A percentile compares a stretch with the other conserved stretches of the same genome.
Conservation (phyloP, 2,113 vertebrate species). For the Callopanchax toddi region DNA sequence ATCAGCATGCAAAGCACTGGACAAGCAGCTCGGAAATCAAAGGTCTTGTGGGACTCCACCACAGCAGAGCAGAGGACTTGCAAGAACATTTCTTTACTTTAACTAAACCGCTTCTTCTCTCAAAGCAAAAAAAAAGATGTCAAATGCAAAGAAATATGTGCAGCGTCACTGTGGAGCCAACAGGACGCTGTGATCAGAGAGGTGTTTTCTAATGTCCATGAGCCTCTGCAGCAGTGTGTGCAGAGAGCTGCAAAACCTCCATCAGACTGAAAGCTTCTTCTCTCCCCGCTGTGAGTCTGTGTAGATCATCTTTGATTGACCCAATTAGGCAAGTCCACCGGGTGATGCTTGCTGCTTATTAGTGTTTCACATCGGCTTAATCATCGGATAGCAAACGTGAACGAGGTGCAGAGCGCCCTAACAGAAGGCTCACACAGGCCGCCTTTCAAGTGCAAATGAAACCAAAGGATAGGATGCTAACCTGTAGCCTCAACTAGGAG, state of each 20-base stretch:
- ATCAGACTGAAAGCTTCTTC: conserved; percentile 41
- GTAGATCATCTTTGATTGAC: conserved; percentile 74
- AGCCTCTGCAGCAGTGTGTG: conserved; percentile 37
- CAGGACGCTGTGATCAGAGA: conserved; percentile 65
- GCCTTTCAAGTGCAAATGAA: conserved; percentile 71
- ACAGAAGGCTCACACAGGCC: conserved; percentile 43
- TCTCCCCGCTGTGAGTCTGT: conserved; percentile 49
- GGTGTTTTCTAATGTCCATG: conserved; percentile 50
- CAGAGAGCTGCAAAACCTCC: conserved; percentile 38
- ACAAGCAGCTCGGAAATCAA: conserved; percentile 48
- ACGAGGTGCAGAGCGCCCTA: conserved; percentile 64
- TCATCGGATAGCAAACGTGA: conserved; percentile 64
- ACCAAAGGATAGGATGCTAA: conserved; percentile 51
- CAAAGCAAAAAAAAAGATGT: conserved; percentile 40
- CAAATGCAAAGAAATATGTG: conserved; percentile 55
- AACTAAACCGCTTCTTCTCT: conserved; percentile 57
- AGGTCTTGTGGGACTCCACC: conserved; percentile 53
- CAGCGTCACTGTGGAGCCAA: conserved; percentile 49
- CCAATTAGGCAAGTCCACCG: conserved; percentile 74
- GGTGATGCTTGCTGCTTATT: conserved; percentile 73
- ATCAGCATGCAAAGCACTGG: conserved; percentile 66
- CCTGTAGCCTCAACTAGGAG: conserved; percentile 49
- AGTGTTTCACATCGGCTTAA: conserved; percentile 72
- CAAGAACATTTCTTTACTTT: conserved; percentile 55
- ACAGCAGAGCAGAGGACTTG: conserved; percentile 49